phyloP scores from a whole-genome alignment of 1,140 invertebrate species.

The Bombus sylvicola region DNA sequence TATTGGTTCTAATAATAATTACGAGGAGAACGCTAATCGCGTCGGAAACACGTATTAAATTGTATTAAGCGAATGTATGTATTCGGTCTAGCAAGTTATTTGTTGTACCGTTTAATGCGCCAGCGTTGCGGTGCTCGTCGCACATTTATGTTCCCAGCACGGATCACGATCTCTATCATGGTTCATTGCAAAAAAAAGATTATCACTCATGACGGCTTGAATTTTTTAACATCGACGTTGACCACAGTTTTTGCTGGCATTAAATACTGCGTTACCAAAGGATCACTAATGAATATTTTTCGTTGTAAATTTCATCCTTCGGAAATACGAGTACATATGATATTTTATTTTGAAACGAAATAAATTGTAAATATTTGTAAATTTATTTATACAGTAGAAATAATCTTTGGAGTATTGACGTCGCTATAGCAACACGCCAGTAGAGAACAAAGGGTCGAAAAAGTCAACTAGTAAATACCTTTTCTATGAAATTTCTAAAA shows the following conservation, averaged over 20 bases:
- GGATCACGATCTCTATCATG: neutral
- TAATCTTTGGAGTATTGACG: neutral
- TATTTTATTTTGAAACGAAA: neutral
- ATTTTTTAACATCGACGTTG: neutral
- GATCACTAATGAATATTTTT: neutral
- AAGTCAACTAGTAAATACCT: too few species aligned
- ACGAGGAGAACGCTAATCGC: slow-evolving; percentile 14
- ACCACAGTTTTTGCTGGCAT: neutral
- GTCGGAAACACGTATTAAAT: neutral
- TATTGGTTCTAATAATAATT: slow-evolving; percentile 24
- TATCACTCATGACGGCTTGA: neutral
- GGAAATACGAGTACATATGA: too few species aligned
- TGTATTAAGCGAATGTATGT: neutral
- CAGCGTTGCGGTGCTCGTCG: too few species aligned
- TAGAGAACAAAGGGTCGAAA: too few species aligned
- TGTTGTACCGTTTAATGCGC: neutral
- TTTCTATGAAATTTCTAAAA: neutral
- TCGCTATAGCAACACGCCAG: neutral
- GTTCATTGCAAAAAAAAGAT: neutral
- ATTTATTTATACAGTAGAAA: neutral
- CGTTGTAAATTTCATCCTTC: too few species aligned
- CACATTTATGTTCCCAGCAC: neutral
- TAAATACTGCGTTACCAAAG: neutral
- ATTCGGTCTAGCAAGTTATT: neutral
- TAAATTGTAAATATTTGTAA: neutral